These are phyloP conservation scores for Parnassius smintheus DNA, from an alignment of 2,888 invertebrate genomes.

Conservation along the genomic window DNA sequence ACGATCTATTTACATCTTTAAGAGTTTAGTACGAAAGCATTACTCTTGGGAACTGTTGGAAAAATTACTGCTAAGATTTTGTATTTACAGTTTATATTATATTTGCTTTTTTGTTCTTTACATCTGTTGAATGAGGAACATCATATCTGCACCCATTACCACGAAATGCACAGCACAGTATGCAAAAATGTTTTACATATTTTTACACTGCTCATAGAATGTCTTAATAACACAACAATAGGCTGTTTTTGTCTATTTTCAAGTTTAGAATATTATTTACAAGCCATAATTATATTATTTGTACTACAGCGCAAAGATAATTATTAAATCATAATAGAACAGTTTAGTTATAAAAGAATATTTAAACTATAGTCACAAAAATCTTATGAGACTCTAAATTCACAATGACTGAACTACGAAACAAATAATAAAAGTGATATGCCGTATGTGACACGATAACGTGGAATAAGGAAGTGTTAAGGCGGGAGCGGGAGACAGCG, in stretches of 20 bases:
- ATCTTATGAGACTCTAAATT: slow-evolving; percentile 26
- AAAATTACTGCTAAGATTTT: too few relatives aligned
- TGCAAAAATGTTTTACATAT: background rate
- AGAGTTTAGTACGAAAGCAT: too few relatives aligned
- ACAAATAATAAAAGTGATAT: slow-evolving; percentile 33
- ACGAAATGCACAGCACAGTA: too few relatives aligned
- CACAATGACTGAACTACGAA: slow-evolving; percentile 36
- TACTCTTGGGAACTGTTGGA: too few relatives aligned
- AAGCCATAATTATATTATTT: background rate
- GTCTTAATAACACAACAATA: slow-evolving; percentile 19
- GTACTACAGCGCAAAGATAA: background rate
- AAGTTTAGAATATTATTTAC: background rate
- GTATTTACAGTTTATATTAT: too few relatives aligned
- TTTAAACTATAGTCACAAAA: slow-evolving; percentile 1
- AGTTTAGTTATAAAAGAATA: background rate
- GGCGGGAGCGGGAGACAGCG: slow-evolving; percentile 40
- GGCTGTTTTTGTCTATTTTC: background rate
- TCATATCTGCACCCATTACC: too few relatives aligned
- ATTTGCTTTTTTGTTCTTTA: too few relatives aligned
- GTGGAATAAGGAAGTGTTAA: slow-evolving; percentile 37
- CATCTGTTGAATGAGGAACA: too few relatives aligned
- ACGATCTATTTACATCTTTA: too few relatives aligned
- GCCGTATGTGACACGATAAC: slow-evolving; percentile 41
- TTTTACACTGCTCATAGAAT: background rate
- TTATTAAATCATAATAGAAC: background rate